phyloP scores from a whole-genome alignment of 2,888 invertebrate species.

The Synergus itoensis region DNA sequence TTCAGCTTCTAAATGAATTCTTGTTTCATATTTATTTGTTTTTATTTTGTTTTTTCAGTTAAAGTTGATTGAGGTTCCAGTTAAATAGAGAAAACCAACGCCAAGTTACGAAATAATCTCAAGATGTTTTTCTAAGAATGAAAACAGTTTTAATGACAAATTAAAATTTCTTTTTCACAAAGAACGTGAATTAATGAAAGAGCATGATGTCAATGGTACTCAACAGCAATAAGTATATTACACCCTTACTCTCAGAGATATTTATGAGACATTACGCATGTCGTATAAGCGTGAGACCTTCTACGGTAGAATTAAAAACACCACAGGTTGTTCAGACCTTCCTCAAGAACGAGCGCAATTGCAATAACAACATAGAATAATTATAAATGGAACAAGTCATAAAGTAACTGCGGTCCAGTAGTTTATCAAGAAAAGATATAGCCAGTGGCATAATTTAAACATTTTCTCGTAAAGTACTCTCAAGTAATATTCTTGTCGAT shows the following conservation, averaged over 20 bases:
- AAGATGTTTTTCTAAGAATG: background rate
- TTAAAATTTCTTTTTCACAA: background rate
- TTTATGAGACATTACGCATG: background rate
- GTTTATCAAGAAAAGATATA: background rate
- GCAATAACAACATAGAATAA: background rate
- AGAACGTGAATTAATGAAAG: background rate
- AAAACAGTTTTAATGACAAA: background rate
- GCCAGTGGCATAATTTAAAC: background rate
- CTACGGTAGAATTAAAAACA: background rate
- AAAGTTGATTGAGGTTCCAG: background rate
- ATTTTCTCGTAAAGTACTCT: background rate
- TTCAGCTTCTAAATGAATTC: no score
- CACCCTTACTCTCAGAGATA: background rate
- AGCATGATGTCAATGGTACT: background rate
- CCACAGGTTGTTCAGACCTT: background rate
- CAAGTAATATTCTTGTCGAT: background rate
- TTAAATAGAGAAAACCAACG: background rate
- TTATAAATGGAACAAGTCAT: background rate
- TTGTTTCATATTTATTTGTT: no score
- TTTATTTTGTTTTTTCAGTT: no score
- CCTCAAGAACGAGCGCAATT: constrained; percentile 3
- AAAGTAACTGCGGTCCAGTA: background rate
- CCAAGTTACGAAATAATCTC: background rate
- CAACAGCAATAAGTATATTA: background rate
- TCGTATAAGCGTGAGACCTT: constrained; percentile 2